These are phyloP conservation scores for Hydropotes inermis DNA, from an alignment of 2,113 vertebrate species.

Conservation along the genomic window DNA sequence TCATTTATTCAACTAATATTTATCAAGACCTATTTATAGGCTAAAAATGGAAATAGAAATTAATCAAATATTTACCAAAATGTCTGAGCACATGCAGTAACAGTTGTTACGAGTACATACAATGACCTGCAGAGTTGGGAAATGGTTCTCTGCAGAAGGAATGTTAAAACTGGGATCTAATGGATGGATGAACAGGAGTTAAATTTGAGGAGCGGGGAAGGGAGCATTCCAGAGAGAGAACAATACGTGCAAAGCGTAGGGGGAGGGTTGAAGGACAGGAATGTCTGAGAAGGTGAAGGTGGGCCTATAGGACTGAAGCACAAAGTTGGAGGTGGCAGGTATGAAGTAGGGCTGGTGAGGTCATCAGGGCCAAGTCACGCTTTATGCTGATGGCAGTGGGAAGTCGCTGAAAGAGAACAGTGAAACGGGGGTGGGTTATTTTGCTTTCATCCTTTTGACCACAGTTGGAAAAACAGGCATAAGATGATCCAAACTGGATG, in stretches of 20 bases:
- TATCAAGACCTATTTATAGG: not conserved
- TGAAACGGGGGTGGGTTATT: not conserved
- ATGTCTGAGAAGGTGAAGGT: not conserved
- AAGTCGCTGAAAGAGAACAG: not conserved
- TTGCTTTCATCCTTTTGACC: slow-evolving; percentile 5
- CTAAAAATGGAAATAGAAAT: not conserved
- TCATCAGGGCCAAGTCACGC: not conserved
- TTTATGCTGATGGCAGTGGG: not conserved
- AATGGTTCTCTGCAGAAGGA: not conserved
- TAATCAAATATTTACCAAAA: slow-evolving; percentile 29
- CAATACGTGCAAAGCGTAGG: not conserved
- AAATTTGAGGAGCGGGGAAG: not conserved
- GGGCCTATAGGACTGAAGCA: not conserved
- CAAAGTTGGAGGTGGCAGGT: not conserved
- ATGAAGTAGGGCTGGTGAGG: not conserved
- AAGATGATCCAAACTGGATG: not conserved
- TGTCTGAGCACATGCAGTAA: not conserved
- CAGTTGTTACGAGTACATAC: not conserved
- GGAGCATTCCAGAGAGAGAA: not conserved
- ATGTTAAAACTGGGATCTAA: not conserved
- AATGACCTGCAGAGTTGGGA: not conserved
- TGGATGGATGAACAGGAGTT: not conserved
- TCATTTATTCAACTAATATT: not conserved
- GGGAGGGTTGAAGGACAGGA: not conserved
- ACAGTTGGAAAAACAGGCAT: not conserved